These are phyloP conservation scores for Serrognathus titanus DNA, from an alignment of 2,888 invertebrate species.

Conservation along the genomic window DNA sequence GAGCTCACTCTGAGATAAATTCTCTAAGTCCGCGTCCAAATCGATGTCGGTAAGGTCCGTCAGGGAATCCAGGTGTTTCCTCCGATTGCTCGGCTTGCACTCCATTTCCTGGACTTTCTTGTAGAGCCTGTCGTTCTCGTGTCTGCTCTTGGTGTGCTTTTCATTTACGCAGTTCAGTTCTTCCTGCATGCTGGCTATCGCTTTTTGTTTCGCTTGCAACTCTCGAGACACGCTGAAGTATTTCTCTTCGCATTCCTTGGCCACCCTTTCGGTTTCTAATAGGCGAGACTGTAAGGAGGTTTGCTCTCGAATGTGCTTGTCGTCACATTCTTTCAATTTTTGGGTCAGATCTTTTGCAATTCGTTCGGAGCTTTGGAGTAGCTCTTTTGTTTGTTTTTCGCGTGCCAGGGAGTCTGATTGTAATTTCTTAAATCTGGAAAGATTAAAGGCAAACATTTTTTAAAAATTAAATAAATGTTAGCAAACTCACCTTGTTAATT, in stretches of 20 bases:
- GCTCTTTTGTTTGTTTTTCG: conserved; percentile 74
- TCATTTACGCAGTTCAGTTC: conserved; percentile 68
- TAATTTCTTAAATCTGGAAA: conserved; percentile 60
- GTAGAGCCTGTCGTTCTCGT: conserved; percentile 74
- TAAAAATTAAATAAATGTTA: too few species aligned
- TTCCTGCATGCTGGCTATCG: conserved; percentile 63
- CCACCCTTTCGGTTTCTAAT: conserved; percentile 64
- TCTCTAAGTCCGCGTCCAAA: conserved; percentile 69
- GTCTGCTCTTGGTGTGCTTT: conserved; percentile 55
- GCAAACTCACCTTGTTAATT: conserved; percentile 58
- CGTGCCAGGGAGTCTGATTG: conserved; percentile 67
- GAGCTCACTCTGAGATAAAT: conserved; percentile 70
- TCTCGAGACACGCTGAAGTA: conserved; percentile 51
- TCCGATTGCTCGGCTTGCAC: conserved; percentile 47
- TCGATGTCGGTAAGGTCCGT: conserved; percentile 79
- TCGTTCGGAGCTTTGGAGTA: conserved; percentile 70
- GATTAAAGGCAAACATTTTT: not conserved
- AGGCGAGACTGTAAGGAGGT: conserved; percentile 50
- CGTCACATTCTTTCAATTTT: conserved; percentile 68
- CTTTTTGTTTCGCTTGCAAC: conserved; percentile 61
- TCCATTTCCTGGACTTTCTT: conserved; percentile 65
- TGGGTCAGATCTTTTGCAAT: conserved; percentile 73
- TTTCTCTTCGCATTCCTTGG: conserved; percentile 65
- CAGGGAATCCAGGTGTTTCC: conserved; percentile 72
- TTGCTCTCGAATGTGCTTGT: conserved; percentile 63